These are phyloP conservation scores for Ceratina calcarata DNA, from an alignment of 1,140 invertebrate genomes.

Conservation along the genomic window DNA sequence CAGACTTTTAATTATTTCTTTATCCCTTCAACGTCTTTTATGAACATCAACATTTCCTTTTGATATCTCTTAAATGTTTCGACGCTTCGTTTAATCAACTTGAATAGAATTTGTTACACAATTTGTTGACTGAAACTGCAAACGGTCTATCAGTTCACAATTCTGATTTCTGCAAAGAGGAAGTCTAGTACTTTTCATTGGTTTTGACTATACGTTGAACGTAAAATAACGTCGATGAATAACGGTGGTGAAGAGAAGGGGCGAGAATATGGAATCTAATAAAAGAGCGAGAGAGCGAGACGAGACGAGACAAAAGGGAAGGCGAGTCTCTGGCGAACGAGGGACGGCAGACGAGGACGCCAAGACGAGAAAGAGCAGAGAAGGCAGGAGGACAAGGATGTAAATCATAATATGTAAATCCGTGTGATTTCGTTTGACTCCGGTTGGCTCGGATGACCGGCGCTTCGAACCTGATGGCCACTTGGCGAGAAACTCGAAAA, in stretches of 20 bases:
- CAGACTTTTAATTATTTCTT: no score
- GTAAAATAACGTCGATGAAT: background rate
- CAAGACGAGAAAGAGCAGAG: constrained; percentile 51
- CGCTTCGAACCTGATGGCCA: constrained; percentile 70
- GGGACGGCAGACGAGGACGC: constrained; percentile 33
- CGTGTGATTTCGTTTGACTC: constrained; percentile 75
- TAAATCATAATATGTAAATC: constrained; percentile 79
- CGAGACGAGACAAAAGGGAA: constrained; percentile 21
- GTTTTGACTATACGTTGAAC: no score
- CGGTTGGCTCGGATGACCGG: constrained; percentile 63
- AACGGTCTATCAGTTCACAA: no score
- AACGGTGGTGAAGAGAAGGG: background rate
- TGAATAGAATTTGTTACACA: no score
- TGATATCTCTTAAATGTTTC: no score
- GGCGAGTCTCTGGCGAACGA: background rate
- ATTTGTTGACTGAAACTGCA: no score
- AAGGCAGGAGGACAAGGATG: constrained; percentile 73
- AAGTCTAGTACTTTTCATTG: no score
- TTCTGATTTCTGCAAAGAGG: no score
- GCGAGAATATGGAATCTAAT: background rate
- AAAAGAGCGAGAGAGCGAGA: background rate
- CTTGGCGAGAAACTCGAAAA: constrained; percentile 73
- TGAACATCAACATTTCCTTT: no score
- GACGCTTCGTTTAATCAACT: no score
- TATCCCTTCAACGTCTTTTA: no score